A percentile compares a stretch with the other conserved stretches of the same genome.
These are phyloP conservation scores for Oxytorus armatus DNA, from an alignment of 2,888 invertebrate genomes.

Conservation along the genomic window DNA sequence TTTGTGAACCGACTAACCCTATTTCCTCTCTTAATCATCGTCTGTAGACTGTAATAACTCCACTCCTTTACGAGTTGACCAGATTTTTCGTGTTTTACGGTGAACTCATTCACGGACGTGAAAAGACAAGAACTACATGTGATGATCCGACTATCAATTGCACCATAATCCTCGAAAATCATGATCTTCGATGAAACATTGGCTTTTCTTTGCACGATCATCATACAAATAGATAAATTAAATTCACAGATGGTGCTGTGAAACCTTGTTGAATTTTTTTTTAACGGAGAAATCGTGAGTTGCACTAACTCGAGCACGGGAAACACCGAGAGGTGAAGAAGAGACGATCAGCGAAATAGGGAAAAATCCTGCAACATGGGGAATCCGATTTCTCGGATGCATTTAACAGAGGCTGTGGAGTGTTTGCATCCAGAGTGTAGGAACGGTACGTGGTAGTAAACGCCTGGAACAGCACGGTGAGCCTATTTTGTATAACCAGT, in stretches of 20 bases:
- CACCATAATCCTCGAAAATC: no score
- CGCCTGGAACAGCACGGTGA: constrained; percentile 76
- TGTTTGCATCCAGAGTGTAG: constrained; percentile 79
- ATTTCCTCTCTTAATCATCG: no score
- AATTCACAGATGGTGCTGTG: no score
- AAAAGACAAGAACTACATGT: constrained; percentile 26
- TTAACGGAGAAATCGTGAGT: no score
- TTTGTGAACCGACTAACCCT: no score
- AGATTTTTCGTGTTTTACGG: no score
- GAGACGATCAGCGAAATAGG: not conserved
- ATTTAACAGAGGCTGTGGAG: constrained; percentile 58
- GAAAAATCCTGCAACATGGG: constrained; percentile 9
- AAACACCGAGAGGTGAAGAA: not conserved
- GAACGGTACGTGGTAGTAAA: constrained; percentile 68
- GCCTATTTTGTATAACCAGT: constrained; percentile 83
- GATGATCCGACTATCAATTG: constrained; percentile 11
- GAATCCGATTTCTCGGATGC: constrained; percentile 17
- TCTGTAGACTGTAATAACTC: constrained; percentile 27
- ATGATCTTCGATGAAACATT: no score
- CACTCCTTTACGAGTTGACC: constrained; percentile 33
- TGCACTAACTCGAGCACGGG: no score
- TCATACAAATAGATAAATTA: no score
- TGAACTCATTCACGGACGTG: constrained; percentile 14
- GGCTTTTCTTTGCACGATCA: no score
- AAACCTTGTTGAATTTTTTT: no score